Evolutionary conservation across 2,888 invertebrate species (phyloP), one percentile per base, ranked within the genome.

Genomic region (Apotomis turbidana): DNA sequence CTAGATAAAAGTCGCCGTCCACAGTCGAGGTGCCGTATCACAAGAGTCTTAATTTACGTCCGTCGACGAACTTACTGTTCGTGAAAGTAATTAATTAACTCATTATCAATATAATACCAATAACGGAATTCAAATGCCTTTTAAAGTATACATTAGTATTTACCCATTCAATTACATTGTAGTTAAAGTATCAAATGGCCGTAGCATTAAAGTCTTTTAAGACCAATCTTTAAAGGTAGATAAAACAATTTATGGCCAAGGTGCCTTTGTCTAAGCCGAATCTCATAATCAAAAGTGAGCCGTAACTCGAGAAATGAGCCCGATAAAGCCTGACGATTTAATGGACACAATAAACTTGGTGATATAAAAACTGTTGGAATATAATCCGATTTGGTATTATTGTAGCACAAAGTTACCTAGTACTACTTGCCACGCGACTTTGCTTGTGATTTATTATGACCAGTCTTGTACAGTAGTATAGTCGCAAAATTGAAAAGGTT

Each of bases 241-340:
- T 72, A 68, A 68, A 72, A 57, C 58, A 68, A 63, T 72, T 72
- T 68, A 72, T 51, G 13, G 58, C 52, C 63, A 54, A 68, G 66
- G 38, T 71, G 60, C 73, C 60, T 73, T 73, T 70, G 68, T 74
- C 57, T 55, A 69, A 70, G 54, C 66, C 57, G 58, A 60, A 49
- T 69, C 68, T 72, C 66, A 62, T 60, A 66, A 74, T 74, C 72
- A 67, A 67, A 70, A 54, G 75, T 76, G 78, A 76, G 38, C 67
- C 75, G 77, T 76, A 76, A 79, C 81, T 78, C 74, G 67, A 62
- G 74, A 80, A 83, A 81, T 77, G 76, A 76, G 76, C 71, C 76
- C 76, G 74, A 77, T 83, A 82, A 85, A 82, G 60, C 82, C 80
- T 80, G 82, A 68, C 76, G 71, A 75, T 79, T 85, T 85, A 83